Percentiles rank a stretch among this genome's conserved stretches.
Conservation (phyloP, 2,113 vertebrate genomes). For the Paralichthys olivaceus region DNA sequence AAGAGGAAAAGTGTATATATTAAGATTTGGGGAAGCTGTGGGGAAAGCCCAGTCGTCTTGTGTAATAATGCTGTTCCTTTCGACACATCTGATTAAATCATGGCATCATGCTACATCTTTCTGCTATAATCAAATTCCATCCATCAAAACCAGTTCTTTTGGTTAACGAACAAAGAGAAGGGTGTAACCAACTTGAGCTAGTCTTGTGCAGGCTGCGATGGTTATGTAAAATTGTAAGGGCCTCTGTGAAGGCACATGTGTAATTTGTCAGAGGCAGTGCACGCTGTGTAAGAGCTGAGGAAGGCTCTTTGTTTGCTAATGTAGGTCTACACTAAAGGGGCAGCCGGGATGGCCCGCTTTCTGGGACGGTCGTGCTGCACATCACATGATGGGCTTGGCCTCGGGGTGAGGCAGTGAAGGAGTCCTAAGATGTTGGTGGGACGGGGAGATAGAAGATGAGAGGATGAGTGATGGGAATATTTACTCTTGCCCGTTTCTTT, state of each 20-base stretch:
- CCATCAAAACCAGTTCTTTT: conserved; percentile 25
- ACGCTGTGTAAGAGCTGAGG: conserved; percentile 19
- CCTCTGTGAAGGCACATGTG: conserved; percentile 41
- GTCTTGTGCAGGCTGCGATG: background rate
- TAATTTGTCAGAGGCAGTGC: conserved; percentile 36
- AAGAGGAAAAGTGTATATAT: background rate
- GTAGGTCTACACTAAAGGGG: conserved; percentile 73
- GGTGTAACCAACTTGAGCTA: conserved; percentile 19
- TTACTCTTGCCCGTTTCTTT: conserved; percentile 52
- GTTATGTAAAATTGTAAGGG: conserved; percentile 37
- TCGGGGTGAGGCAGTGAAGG: conserved; percentile 62
- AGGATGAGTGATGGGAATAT: conserved; percentile 49
- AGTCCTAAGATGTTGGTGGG: conserved; percentile 56
- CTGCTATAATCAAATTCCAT: conserved; percentile 14
- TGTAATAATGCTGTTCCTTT: conserved; percentile 4
- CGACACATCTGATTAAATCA: conserved; percentile 26
- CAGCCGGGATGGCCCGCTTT: conserved; percentile 63
- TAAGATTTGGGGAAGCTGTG: background rate
- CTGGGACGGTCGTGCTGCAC: conserved; percentile 58
- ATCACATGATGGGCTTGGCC: conserved; percentile 75
- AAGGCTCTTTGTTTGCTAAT: conserved; percentile 75
- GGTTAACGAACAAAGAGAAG: conserved; percentile 15
- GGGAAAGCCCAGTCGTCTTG: conserved; percentile 17
- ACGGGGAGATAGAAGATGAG: conserved; percentile 39
- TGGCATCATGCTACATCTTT: conserved; percentile 12